Conservation (phyloP, 2,113 vertebrate species). For the Ariopsis seemanni region DNA sequence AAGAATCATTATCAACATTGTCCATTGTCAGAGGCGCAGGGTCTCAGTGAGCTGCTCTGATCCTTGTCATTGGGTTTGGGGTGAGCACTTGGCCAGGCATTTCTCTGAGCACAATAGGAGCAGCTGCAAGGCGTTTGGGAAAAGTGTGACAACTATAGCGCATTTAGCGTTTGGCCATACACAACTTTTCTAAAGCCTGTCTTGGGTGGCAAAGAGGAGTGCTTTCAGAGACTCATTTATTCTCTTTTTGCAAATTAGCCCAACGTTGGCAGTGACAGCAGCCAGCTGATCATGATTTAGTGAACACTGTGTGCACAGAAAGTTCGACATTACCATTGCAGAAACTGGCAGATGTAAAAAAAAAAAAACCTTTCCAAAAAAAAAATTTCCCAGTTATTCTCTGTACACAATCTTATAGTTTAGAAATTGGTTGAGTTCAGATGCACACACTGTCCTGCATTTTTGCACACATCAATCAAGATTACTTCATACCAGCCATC, state of each 20-base stretch:
- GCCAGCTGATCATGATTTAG: conserved; percentile 16
- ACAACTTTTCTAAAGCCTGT: conserved; percentile 57
- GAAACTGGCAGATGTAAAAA: conserved; percentile 40
- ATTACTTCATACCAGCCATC: neutral
- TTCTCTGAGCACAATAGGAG: conserved; percentile 68
- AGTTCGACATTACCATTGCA: neutral
- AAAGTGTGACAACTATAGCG: conserved; percentile 74
- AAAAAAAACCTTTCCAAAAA: conserved; percentile 16
- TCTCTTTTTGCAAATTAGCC: conserved; percentile 71
- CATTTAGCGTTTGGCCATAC: conserved; percentile 65
- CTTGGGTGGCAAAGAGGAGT: conserved; percentile 53
- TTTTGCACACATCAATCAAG: neutral
- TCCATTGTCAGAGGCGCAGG: conserved; percentile 64
- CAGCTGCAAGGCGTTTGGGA: conserved; percentile 82
- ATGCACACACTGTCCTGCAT: neutral
- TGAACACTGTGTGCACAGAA: neutral
- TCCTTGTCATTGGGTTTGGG: conserved; percentile 53
- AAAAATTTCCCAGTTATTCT: neutral
- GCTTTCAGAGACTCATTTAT: conserved; percentile 60
- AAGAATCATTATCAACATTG: conserved; percentile 54
- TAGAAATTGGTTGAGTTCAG: neutral
- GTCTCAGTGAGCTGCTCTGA: conserved; percentile 59
- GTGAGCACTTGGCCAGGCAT: conserved; percentile 39
- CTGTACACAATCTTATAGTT: neutral
- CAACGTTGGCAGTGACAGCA: conserved; percentile 59